A percentile compares a stretch with the other conserved stretches of the same genome.
phyloP scores from a whole-genome alignment of 64 coral and sea anemone genomes.

The Montipora efflorescens region DNA sequence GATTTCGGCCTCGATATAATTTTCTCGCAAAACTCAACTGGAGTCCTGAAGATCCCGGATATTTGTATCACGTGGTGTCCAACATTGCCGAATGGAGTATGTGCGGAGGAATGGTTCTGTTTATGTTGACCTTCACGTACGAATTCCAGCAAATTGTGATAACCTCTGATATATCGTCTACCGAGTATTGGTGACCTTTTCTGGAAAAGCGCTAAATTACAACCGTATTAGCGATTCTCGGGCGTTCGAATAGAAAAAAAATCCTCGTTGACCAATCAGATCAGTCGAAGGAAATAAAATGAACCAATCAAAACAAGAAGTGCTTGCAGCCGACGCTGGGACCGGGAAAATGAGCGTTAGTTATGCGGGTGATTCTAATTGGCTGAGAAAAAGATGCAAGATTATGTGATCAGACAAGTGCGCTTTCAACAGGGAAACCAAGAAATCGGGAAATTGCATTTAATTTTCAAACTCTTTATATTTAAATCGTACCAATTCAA shows the following conservation, averaged over 20 bases:
- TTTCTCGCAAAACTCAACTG: conserved; percentile 80
- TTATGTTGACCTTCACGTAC: conserved; percentile 77
- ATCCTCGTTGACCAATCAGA: not conserved
- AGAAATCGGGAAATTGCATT: not conserved
- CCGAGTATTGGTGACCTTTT: conserved; percentile 73
- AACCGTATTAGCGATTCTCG: no score
- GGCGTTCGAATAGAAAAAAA: no score
- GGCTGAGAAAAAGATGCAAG: not conserved
- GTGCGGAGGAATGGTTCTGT: conserved; percentile 73
- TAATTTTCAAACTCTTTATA: not conserved
- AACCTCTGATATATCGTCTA: conserved; percentile 91
- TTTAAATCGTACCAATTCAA: not conserved
- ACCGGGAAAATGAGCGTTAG: no score
- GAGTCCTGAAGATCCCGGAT: conserved; percentile 85
- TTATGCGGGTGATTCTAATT: not conserved
- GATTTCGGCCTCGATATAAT: conserved; percentile 67
- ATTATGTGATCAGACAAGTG: not conserved
- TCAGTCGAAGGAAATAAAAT: not conserved
- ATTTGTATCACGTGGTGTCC: conserved; percentile 74
- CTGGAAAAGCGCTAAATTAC: no score
- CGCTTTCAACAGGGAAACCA: not conserved
- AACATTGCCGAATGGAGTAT: conserved; percentile 83
- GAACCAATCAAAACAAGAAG: not conserved
- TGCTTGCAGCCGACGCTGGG: no score
- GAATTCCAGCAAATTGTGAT: conserved; percentile 89